Conservation (phyloP, 2,888 invertebrate species). For the Cantharis nigra region DNA sequence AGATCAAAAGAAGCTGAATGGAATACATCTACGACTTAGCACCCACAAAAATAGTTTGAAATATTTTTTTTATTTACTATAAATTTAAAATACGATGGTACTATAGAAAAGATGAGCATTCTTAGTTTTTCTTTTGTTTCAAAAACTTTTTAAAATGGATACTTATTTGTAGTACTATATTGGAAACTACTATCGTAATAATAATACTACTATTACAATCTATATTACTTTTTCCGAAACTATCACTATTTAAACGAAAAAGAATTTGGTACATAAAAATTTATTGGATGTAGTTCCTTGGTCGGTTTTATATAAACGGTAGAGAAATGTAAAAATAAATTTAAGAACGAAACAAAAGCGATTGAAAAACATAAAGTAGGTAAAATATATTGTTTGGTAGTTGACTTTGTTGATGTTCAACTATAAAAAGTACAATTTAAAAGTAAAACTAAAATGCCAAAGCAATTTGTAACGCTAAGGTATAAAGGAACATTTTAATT, state of each 20-base stretch:
- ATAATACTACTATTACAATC: too few relatives aligned
- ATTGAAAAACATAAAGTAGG: neutral
- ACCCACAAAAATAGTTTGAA: neutral
- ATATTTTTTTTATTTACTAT: neutral
- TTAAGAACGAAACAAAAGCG: neutral
- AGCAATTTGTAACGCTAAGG: neutral
- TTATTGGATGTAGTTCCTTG: neutral
- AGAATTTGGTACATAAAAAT: neutral
- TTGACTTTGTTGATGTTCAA: neutral
- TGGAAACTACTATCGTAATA: too few relatives aligned
- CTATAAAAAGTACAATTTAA: neutral
- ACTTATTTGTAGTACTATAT: too few relatives aligned
- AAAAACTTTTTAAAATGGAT: neutral
- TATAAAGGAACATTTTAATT: neutral
- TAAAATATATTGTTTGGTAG: neutral
- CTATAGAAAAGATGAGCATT: neutral
- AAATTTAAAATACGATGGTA: neutral
- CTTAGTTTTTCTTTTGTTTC: neutral
- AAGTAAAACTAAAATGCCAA: neutral
- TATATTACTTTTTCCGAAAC: neutral
- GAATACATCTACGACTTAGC: neutral
- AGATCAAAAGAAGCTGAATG: neutral
- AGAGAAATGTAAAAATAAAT: neutral
- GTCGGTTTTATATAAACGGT: neutral
- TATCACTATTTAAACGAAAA: neutral